These are phyloP conservation scores for Cyphotilapia sp. DNA, from an alignment of 2,113 vertebrate species.

Conservation along the genomic window DNA sequence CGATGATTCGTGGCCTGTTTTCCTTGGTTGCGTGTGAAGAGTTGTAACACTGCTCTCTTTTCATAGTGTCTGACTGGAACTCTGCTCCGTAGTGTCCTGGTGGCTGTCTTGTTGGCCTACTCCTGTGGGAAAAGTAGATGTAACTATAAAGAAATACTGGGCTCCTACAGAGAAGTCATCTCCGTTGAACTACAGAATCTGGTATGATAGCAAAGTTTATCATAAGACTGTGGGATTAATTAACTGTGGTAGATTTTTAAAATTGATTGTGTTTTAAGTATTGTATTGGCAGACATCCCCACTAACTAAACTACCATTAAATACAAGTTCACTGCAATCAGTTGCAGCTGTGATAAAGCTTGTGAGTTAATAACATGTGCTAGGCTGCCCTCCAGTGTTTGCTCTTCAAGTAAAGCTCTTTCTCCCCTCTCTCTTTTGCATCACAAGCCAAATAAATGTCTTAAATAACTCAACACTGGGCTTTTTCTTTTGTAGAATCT, in stretches of 20 bases:
- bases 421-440: neutral
- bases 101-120: conserved; percentile 54
- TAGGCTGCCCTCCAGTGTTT: conserved; percentile 20
- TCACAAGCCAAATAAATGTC: neutral
- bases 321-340: neutral
- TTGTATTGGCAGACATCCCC: neutral
- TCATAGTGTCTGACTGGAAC: conserved; percentile 62
- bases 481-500: conserved; percentile 58
- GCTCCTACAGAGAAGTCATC: conserved; percentile 59
- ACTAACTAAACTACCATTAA: neutral
- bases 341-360: neutral
- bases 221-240: neutral
- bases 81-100: conserved; percentile 53
- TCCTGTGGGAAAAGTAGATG: conserved; percentile 53
- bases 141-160: conserved; percentile 63
- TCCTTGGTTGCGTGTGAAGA: neutral
- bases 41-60: neutral
- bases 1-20: neutral
- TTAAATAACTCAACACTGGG: neutral
- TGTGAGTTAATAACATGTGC: neutral
- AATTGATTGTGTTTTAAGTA: too few relatives aligned
- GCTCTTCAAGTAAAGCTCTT: neutral
- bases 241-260: neutral
- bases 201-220: conserved; percentile 25
- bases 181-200: conserved; percentile 63